Conservation (phyloP, 2,888 invertebrate genomes). For the Blera fallax region DNA sequence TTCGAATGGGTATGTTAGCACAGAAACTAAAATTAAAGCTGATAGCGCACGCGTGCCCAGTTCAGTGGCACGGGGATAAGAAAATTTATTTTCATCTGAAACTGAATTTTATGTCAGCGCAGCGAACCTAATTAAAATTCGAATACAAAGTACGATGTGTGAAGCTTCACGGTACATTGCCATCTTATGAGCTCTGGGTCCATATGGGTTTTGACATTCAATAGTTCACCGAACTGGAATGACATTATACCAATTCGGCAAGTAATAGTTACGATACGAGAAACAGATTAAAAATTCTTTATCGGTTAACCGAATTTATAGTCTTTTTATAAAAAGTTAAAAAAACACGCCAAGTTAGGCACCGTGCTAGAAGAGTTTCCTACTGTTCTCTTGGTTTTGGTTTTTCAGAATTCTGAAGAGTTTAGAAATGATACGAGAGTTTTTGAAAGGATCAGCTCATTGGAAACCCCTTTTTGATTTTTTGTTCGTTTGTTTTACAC, state of each 20-base stretch:
- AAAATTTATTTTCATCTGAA: constrained; percentile 24
- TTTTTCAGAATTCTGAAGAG: no score
- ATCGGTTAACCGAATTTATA: no score
- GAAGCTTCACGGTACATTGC: background rate
- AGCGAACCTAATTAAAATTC: constrained; percentile 56
- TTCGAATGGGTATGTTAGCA: constrained; percentile 30
- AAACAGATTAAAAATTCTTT: background rate
- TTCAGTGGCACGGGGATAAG: constrained; percentile 70
- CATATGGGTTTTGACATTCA: background rate
- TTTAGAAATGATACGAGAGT: no score
- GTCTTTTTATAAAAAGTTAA: no score
- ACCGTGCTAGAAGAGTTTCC: no score
- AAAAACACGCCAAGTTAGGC: no score
- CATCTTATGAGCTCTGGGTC: background rate
- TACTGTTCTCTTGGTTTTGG: no score
- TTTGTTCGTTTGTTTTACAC: no score
- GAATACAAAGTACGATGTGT: constrained; percentile 27
- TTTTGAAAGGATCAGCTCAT: no score
- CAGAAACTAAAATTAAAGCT: constrained; percentile 60
- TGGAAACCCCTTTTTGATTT: no score
- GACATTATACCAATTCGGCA: background rate
- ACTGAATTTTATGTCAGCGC: constrained; percentile 1
- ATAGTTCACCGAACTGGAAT: background rate
- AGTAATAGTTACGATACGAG: background rate
- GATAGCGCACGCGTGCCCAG: constrained; percentile 67